Evolutionary conservation across 2,113 vertebrate genomes (phyloP), one percentile per base, ranked within the genome.

Genomic region (Balaeniceps rex): DNA sequence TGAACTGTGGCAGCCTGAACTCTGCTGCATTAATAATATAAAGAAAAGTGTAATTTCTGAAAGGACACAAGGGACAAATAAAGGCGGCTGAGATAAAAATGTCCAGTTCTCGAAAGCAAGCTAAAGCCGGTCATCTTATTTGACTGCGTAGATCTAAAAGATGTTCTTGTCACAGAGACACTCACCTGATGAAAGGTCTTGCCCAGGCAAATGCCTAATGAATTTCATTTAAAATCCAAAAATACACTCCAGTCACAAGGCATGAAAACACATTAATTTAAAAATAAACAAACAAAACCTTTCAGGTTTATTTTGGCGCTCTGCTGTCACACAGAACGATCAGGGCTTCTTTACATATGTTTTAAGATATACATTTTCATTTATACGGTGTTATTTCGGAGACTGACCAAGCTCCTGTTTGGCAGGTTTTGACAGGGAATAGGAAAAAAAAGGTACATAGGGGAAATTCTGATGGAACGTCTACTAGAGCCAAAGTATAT

Each of bases 361-460:
- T 77, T 51, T 12, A 29, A 36, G 38, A 42, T 71, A 58, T 40
- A 54, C 13, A 4, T 72, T 71, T 51, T 14, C 23, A 17, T 64
- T 44, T 38, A 6, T 3, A 34, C 0, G 2, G 22, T 31, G 17
- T 29, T 54, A 42, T 40, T 70, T 21, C 57, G 6, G 36, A 57
- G 42, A 72, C 14, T 82, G 87, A 90, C 77, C 83, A 60, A 49
- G 83, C 83, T 54, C 64, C 25, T 24, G 46, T 8, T 82, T 66
- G 83, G 77, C 88, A 90, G 52, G 46, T 94, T 94, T 82, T 82
- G 92, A 77, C 51, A 71, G 24, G 31, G n/a, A 87, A 40, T 29
- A 65, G 65, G 51, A 24, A 75, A 54, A 44, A 34, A 44, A 34
- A 52, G 51, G 71, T 17, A 36, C 57, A 5, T 0, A 54, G 70